A percentile compares a stretch with the other conserved stretches of the same genome.
Evolutionary conservation across 1,140 invertebrate genomes (phyloP).

Genomic region (Camponotus floridanus): DNA sequence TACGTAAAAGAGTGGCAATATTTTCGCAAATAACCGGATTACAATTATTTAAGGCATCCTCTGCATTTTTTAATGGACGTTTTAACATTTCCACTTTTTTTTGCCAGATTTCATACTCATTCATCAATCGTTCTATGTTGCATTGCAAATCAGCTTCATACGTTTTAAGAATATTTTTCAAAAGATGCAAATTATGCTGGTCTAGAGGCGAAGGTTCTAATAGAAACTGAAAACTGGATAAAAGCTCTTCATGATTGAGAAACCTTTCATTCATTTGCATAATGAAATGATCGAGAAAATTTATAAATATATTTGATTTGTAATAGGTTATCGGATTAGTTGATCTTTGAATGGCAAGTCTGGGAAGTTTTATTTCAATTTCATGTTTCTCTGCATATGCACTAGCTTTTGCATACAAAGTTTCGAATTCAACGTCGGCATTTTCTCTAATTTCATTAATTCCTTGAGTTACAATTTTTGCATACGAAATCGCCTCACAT

Average conservation of each 20-base stretch:
- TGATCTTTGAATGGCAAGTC: neutral
- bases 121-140: conserved; percentile 10
- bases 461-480: conserved; percentile 20
- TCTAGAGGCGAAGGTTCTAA: neutral
- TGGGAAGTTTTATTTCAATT: neutral
- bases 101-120: neutral
- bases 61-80: conserved; percentile 11
- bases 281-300: neutral
- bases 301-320: conserved; percentile 6
- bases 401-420: conserved; percentile 19
- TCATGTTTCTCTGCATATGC: neutral
- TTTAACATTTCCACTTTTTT: conserved; percentile 18
- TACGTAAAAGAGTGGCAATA: conserved; percentile 31
- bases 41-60: conserved; percentile 8
- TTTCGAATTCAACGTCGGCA: conserved; percentile 8
- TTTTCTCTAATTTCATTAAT: conserved; percentile 10
- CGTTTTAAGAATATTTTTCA: conserved; percentile 17
- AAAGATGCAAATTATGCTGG: conserved; percentile 28
- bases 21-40: conserved; percentile 31
- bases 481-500: neutral
- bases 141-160: conserved; percentile 21
- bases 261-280: conserved; percentile 1
- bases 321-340: neutral
- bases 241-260: conserved; percentile 8
- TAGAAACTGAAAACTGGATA: conserved; percentile 25